These are phyloP conservation scores for Sakesphorus luctuosus DNA, from an alignment of 2,113 vertebrate species.

Conservation along the genomic window DNA sequence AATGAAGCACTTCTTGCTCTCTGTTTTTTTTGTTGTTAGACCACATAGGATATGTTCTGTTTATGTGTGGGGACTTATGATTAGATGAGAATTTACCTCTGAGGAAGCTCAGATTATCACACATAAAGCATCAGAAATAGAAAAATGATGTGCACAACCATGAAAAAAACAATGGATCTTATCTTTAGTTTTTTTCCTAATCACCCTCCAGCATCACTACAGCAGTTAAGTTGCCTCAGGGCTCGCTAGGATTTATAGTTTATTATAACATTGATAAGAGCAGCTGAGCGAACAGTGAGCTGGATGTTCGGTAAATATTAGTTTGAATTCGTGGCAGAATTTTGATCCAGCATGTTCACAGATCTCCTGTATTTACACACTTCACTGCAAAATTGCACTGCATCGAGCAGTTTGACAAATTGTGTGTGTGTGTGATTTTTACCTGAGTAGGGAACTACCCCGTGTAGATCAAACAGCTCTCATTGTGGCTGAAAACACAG, in stretches of 20 bases:
- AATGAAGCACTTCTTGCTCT: conserved; percentile 68
- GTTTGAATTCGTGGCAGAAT: conserved; percentile 56
- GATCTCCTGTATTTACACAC: conserved; percentile 2
- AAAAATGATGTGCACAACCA: conserved; percentile 68
- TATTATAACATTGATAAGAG: conserved; percentile 68
- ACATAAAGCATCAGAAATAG: conserved; percentile 68
- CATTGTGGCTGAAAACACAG: conserved; percentile 18
- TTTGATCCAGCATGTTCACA: conserved; percentile 2
- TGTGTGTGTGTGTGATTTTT: neutral
- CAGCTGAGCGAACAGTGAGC: conserved; percentile 54
- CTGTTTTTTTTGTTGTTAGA: conserved; percentile 59
- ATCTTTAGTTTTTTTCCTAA: conserved; percentile 63
- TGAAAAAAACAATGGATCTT: conserved; percentile 74
- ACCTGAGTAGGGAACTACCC: neutral
- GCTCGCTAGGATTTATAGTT: conserved; percentile 67
- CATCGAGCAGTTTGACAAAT: neutral
- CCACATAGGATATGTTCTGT: conserved; percentile 72
- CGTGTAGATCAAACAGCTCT: conserved; percentile 35
- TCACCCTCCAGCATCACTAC: conserved; percentile 67
- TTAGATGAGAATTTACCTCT: conserved; percentile 76
- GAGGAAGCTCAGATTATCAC: conserved; percentile 73
- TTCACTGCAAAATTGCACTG: conserved; percentile 9
- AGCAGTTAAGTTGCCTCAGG: conserved; percentile 60
- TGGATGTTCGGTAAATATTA: conserved; percentile 51
- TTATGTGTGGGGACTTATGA: conserved; percentile 72